phyloP scores from a whole-genome alignment of 2,797 vertebrate species.

The Decapterus maruadsi region DNA sequence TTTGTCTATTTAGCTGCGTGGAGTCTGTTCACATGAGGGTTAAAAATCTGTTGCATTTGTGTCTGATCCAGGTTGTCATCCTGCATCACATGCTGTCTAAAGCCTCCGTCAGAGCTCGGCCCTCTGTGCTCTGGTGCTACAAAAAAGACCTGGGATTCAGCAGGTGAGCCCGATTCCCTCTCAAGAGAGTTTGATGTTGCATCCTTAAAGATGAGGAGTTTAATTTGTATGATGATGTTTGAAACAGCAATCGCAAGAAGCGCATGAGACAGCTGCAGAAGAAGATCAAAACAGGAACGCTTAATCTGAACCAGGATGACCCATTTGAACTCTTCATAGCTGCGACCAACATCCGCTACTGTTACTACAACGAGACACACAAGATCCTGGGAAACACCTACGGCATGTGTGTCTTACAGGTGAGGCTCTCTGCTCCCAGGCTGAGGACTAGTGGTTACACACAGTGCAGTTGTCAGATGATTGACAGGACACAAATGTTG shows the following conservation, averaged over 20 bases:
- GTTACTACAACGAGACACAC: slow-evolving; percentile 98
- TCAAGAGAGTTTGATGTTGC: background rate
- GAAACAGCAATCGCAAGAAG: slow-evolving; percentile 94
- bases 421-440: slow-evolving; percentile 53
- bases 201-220: background rate
- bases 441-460: background rate
- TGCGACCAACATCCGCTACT: slow-evolving; percentile 98
- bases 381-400: slow-evolving; percentile 98
- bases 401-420: slow-evolving; percentile 98
- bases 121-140: slow-evolving; percentile 98
- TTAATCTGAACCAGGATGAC: slow-evolving; percentile 95
- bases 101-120: slow-evolving; percentile 92
- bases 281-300: slow-evolving; percentile 94
- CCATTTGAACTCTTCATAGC: slow-evolving; percentile 97
- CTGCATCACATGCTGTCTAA: slow-evolving; percentile 99
- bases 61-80: slow-evolving; percentile 91
- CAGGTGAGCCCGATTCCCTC: slow-evolving; percentile 85
- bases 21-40: background rate
- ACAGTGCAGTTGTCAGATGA: background rate
- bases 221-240: slow-evolving; percentile 19
- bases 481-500: no score
- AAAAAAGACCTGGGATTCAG: slow-evolving; percentile 98
- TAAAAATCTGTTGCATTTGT: background rate
- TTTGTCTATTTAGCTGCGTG: background rate
- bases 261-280: slow-evolving; percentile 98